These are phyloP conservation scores for Channa maculata DNA, from an alignment of 2,113 vertebrate genomes.

Conservation along the genomic window DNA sequence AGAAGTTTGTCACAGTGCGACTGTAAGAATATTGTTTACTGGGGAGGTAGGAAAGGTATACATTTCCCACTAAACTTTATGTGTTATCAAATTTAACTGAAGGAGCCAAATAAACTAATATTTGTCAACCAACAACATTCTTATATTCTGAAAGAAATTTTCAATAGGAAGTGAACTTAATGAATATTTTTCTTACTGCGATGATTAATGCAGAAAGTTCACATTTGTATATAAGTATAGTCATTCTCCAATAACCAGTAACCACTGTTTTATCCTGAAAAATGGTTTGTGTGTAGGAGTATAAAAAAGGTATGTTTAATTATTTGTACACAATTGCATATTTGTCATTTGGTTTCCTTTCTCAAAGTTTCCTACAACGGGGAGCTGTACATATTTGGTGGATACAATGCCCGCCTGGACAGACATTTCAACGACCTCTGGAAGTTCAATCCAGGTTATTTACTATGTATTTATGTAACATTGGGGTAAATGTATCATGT, in stretches of 20 bases:
- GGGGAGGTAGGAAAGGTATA: neutral
- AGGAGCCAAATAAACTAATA: neutral
- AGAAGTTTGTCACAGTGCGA: neutral
- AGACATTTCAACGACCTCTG: constrained; percentile 98
- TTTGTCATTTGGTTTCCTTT: neutral
- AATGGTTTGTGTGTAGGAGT: neutral
- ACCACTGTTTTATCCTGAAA: neutral
- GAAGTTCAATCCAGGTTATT: constrained; percentile 97
- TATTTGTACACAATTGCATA: neutral
- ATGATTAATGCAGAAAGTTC: neutral
- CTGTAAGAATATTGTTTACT: neutral
- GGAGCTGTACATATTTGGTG: constrained; percentile 96
- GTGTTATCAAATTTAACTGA: too few species aligned
- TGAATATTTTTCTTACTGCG: neutral
- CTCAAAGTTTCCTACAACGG: constrained; percentile 93
- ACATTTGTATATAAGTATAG: too few species aligned
- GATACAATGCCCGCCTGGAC: constrained; percentile 96
- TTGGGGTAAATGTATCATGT: neutral
- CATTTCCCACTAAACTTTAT: neutral
- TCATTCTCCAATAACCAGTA: neutral
- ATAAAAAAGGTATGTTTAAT: neutral
- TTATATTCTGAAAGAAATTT: neutral
- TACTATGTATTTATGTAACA: neutral
- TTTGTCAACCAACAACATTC: neutral
- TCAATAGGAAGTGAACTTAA: neutral